Conservation (phyloP, 23 tunicate genomes). For the Halocynthia aurantium region DNA sequence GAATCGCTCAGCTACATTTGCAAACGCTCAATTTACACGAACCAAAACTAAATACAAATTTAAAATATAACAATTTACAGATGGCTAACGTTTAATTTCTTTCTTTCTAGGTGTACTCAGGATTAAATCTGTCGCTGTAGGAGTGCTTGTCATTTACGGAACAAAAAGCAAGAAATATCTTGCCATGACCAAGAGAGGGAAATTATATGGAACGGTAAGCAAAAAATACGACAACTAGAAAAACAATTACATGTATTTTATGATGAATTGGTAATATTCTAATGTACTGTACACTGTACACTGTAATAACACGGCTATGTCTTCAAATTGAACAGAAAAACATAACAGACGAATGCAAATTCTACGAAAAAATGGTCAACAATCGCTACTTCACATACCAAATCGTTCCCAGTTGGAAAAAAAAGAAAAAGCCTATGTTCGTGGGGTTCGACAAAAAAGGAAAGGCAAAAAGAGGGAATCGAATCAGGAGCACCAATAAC, state of each 20-base stretch:
- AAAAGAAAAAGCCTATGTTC: conserved; percentile 9
- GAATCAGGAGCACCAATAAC: conserved; percentile 36
- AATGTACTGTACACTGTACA: background rate
- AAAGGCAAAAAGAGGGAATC: conserved; percentile 34
- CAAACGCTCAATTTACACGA: background rate
- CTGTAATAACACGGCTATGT: background rate
- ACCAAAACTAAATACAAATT: background rate
- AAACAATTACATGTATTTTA: background rate
- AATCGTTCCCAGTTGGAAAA: background rate
- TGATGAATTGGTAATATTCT: background rate
- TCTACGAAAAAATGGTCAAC: conserved; percentile 39
- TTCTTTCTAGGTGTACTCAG: conserved; percentile 44
- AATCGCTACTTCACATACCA: conserved; percentile 40
- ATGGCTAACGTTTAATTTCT: background rate
- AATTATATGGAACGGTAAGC: conserved; percentile 51
- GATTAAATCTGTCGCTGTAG: conserved; percentile 28
- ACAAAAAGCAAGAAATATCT: conserved; percentile 36
- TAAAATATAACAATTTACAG: background rate
- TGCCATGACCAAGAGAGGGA: conserved; percentile 48
- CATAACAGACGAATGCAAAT: conserved; percentile 38
- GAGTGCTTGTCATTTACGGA: conserved; percentile 33
- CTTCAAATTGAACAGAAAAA: conserved; percentile 36
- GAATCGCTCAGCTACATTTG: too few species aligned
- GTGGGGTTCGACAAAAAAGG: conserved; percentile 55
- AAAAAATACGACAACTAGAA: background rate